These are phyloP conservation scores for Eubucco bourcierii DNA, from an alignment of 2,113 vertebrate genomes.

Conservation along the genomic window DNA sequence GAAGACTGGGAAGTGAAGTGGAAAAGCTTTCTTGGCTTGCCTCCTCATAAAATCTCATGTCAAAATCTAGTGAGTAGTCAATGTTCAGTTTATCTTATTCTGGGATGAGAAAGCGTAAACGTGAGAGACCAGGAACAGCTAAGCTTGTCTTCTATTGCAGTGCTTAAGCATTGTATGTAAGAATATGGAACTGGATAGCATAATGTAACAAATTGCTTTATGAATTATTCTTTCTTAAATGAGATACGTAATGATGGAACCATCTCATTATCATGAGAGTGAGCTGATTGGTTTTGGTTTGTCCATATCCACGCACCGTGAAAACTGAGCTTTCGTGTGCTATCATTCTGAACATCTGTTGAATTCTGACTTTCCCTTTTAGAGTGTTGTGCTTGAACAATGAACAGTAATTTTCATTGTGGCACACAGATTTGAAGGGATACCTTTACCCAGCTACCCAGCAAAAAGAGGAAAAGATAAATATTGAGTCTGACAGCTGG, in stretches of 20 bases:
- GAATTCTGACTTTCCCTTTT: background rate
- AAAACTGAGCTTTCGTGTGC: background rate
- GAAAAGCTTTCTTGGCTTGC: conserved; percentile 66
- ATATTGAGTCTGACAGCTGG: background rate
- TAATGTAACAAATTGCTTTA: background rate
- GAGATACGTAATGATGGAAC: background rate
- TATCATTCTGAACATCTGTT: background rate
- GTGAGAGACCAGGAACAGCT: background rate
- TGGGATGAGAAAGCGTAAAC: background rate
- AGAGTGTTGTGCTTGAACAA: background rate
- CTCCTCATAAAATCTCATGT: conserved; percentile 71
- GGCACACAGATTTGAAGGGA: background rate
- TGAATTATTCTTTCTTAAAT: background rate
- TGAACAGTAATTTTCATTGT: background rate
- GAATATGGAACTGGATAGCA: background rate
- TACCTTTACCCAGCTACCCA: background rate
- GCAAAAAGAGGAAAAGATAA: background rate
- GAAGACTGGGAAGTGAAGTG: conserved; percentile 83
- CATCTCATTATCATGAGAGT: background rate
- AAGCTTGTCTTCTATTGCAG: background rate
- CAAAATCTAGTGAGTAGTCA: conserved; percentile 80
- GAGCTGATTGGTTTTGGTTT: background rate
- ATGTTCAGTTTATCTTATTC: background rate
- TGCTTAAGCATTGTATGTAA: background rate
- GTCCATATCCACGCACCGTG: accelerated